phyloP scores from a whole-genome alignment of 2,113 vertebrate genomes.

The Balaenoptera acutorostrata region DNA sequence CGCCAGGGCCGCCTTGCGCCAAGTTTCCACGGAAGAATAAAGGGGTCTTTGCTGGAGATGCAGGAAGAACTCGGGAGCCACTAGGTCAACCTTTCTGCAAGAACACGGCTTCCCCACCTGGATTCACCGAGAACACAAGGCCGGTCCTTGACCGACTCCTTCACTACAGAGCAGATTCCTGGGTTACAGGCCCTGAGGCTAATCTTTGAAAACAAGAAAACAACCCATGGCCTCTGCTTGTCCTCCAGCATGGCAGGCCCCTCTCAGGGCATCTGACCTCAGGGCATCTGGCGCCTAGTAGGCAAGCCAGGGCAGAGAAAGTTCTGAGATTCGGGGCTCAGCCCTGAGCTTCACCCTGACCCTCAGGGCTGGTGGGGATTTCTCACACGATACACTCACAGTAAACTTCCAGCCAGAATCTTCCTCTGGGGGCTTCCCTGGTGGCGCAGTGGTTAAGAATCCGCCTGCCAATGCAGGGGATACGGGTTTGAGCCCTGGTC shows the following conservation, averaged over 20 bases:
- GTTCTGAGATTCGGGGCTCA: neutral
- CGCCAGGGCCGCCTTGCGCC: neutral
- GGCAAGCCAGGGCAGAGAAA: neutral
- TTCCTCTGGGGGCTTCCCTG: neutral
- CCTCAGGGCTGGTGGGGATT: neutral
- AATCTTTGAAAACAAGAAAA: neutral
- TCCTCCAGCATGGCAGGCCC: neutral
- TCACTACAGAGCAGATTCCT: neutral
- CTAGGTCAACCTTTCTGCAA: neutral
- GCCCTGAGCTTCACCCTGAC: neutral
- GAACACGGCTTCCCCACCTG: neutral
- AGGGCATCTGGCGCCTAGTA: neutral
- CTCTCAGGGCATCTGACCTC: too few relatives aligned
- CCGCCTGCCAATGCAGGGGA: too few relatives aligned
- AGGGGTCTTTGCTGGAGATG: neutral
- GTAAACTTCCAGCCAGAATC: neutral
- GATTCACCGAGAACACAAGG: neutral
- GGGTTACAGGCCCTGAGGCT: neutral
- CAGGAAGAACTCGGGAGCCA: neutral
- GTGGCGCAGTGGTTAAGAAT: too few relatives aligned
- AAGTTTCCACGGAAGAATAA: constrained; percentile 7
- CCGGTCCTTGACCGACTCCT: neutral
- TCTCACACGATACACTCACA: neutral
- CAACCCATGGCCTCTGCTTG: neutral
- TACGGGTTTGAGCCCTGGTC: too few relatives aligned